These are phyloP conservation scores for Athripsodes cinereus DNA, from an alignment of 2,888 invertebrate species.

Conservation along the genomic window DNA sequence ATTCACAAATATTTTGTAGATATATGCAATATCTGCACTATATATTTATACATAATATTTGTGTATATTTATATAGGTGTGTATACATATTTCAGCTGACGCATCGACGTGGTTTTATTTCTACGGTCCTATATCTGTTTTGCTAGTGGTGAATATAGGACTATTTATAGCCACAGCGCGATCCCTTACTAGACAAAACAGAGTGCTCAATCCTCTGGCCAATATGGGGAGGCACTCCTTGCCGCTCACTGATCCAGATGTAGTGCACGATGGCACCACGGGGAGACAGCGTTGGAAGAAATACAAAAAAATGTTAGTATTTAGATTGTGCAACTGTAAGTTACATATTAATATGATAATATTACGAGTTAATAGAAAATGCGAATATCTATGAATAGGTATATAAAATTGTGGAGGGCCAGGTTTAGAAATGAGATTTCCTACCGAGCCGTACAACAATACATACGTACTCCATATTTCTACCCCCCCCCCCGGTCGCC, in stretches of 20 bases:
- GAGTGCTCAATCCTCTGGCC: slow-evolving; percentile 11
- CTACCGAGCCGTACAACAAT: not conserved
- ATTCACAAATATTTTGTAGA: no score
- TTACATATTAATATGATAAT: no score
- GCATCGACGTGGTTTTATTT: slow-evolving; percentile 55
- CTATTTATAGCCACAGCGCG: slow-evolving; percentile 52
- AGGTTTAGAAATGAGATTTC: no score
- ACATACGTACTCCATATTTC: not conserved
- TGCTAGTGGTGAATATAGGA: slow-evolving; percentile 48
- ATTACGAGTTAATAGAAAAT: no score
- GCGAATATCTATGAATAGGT: no score
- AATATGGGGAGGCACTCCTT: not conserved
- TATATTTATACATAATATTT: no score
- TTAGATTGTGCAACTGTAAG: no score
- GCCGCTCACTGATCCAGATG: not conserved
- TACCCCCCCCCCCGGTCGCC: no score
- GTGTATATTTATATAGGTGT: no score
- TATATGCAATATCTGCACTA: no score
- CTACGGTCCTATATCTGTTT: slow-evolving; percentile 54
- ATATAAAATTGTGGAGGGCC: no score
- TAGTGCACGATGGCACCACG: not conserved
- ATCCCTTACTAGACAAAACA: slow-evolving; percentile 36
- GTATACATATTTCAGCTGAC: slow-evolving; percentile 48
- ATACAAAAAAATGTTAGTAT: slow-evolving; percentile 1
- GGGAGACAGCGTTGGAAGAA: slow-evolving; percentile 1